Base-by-base conservation (phyloP, 2,888 invertebrate species). In the Tiliacea aurago region DNA sequence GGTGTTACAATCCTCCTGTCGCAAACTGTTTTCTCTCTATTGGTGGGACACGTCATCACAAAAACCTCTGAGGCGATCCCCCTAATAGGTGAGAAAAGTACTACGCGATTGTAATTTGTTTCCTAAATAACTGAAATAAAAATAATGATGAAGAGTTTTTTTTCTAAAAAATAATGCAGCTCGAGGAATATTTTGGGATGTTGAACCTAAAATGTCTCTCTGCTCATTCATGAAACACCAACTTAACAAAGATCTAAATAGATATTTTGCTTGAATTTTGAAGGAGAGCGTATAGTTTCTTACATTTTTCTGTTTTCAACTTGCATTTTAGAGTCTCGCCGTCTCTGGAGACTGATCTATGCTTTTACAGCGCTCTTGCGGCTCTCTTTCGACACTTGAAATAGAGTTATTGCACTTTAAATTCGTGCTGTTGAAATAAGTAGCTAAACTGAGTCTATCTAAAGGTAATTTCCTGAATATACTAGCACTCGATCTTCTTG, bases 61-160 rank as follows among this genome's bases (percentile, higher is more conserved):
- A 99, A 99, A 97, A 99, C 99, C 96, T 99, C 99, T 96, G 99
- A 99, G 97, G 99, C 99, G 95, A 98, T 99, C 97, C 99, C 99
- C 95, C 98, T 99, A 96, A 99, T 99, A 98, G 99, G 99, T 99
- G 96, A 96, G 96, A 93, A 93, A 90, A 87, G 78, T 86, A 81
- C 83, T 65, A 86, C 92, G 93, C 92, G 94, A 90, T 89, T 87
- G 84, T 84, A 87, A 15, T 70, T 73, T 84, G 86, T 86, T 87
- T 86, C 61, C 74, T 81, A 80, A 85, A 82, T 81, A 86, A 88
- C 83, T 67, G 84, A 90, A 84, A 83, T 83, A 84, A 86, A 84
- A 80, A 76, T 84, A 87, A 88, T 79, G 85, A 89, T 88, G 87
- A 87, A 89, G 91, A 91, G 90, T 86, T 76, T 78, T 62, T 64